Percentiles rank a stretch among this genome's conserved stretches.
These are phyloP conservation scores for Sebastes vulpes DNA, from an alignment of 2,797 vertebrate species.

Conservation along the genomic window DNA sequence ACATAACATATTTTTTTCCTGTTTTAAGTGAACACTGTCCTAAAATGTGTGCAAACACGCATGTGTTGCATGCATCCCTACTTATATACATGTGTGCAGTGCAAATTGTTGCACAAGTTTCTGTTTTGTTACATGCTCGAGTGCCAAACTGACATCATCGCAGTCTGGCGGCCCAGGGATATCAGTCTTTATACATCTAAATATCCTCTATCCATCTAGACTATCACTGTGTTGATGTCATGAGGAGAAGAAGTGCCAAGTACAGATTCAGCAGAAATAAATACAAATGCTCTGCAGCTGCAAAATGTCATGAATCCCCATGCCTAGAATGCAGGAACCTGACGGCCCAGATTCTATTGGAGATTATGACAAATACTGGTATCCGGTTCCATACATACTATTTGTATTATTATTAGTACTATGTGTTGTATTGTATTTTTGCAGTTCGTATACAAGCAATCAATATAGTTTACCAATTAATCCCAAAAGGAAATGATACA, in stretches of 20 bases:
- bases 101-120: neutral
- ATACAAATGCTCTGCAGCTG: conserved; percentile 18
- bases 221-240: conserved; percentile 47
- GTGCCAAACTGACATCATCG: conserved; percentile 47
- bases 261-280: conserved; percentile 53
- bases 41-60: neutral
- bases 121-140: neutral
- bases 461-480: neutral
- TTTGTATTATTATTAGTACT: neutral
- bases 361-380: neutral
- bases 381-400: neutral
- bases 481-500: neutral
- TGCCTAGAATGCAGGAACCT: neutral
- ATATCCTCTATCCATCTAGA: conserved; percentile 28
- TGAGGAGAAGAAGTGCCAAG: conserved; percentile 40
- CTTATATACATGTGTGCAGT: neutral
- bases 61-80: neutral
- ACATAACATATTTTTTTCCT: neutral
- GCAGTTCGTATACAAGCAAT: neutral
- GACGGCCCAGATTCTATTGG: neutral
- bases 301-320: neutral
- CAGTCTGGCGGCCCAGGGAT: conserved; percentile 6
- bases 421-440: neutral
- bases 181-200: conserved; percentile 46
- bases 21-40: neutral